Evolutionary conservation across 2,888 invertebrate species (phyloP), one percentile per base, ranked within the genome.

Genomic region (Zygothrica quintamaculata): DNA sequence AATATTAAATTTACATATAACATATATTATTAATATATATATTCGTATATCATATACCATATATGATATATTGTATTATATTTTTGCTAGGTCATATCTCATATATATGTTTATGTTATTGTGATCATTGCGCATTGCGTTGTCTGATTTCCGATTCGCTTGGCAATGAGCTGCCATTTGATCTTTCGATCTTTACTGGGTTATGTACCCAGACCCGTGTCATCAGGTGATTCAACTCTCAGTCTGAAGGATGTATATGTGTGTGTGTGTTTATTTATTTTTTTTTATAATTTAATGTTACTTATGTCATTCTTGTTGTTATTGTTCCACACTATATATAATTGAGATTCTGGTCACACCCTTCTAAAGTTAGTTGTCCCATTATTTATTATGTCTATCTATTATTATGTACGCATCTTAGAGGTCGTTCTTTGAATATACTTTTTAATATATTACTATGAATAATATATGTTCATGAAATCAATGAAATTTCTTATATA

Each of bases 151-250:
- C 75, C 87, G 75, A 80, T 77, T 65, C 60, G 59, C 36, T 50
- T 86, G 80, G 72, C 80, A 80, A 84, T 80, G 80, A 86, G 71
- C 61, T 57, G 78, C 70, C 84, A 64, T 80, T 80, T 86, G 80
- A 80, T 84, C 87, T 84, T 58, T 65, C 58, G 65, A 80, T 80
- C 66, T 82, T 57, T 66, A 60, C 37, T 61, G 52, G 65, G 58
- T 48, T 65, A 71, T 31, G 48, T 34, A 18, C 42, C 34, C 57
- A 53, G 39, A 55, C 33, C 16, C 31, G 61, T 59, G 59, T 53
- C 36, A 34, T 43, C 53, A 70, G 79, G 84, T 80, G 74, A 80
- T 64, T 86, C 84, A 84, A 77, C 87, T 86, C 34, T 68, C 52
- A 71, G 65, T 81, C 65, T 77, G 81, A 86, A 86, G 84, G 87